These are phyloP conservation scores for Microtus pennsylvanicus DNA, from an alignment of 2,113 vertebrate species.

Conservation along the genomic window DNA sequence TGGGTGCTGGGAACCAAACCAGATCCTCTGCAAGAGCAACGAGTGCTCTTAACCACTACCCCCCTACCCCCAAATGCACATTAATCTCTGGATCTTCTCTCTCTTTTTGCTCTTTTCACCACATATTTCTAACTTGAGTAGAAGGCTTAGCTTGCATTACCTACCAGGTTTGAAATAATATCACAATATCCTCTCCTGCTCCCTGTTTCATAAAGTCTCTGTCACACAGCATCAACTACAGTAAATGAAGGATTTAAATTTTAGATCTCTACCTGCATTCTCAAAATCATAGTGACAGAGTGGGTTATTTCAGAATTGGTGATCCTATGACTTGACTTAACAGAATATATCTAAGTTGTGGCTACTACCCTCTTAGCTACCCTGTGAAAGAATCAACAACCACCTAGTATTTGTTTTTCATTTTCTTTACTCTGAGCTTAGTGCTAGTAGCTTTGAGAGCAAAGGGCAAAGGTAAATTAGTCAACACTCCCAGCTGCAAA, in stretches of 20 bases:
- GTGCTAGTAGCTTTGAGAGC: not conserved
- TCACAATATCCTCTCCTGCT: not conserved
- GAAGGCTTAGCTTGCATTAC: not conserved
- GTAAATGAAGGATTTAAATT: not conserved
- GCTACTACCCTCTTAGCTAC: not conserved
- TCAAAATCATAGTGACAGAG: not conserved
- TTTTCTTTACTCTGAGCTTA: not conserved
- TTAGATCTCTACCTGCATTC: not conserved
- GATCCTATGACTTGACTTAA: not conserved
- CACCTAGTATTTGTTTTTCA: not conserved
- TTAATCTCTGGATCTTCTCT: not conserved
- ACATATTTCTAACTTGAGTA: not conserved
- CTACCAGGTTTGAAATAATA: not conserved
- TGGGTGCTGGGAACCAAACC: not conserved
- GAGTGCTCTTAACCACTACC: not conserved
- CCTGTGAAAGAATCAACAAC: not conserved
- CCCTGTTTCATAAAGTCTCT: not conserved
- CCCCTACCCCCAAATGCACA: too few relatives aligned
- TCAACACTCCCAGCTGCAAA: not conserved
- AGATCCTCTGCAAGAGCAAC: not conserved
- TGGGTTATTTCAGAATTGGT: not conserved
- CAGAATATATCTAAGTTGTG: not conserved
- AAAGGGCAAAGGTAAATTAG: constrained; percentile 2
- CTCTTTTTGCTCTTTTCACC: not conserved
- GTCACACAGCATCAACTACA: not conserved